Percentiles rank a stretch among this genome's conserved stretches.
phyloP scores from a whole-genome alignment of 64 coral and sea anemone species.

The Montipora efflorescens region DNA sequence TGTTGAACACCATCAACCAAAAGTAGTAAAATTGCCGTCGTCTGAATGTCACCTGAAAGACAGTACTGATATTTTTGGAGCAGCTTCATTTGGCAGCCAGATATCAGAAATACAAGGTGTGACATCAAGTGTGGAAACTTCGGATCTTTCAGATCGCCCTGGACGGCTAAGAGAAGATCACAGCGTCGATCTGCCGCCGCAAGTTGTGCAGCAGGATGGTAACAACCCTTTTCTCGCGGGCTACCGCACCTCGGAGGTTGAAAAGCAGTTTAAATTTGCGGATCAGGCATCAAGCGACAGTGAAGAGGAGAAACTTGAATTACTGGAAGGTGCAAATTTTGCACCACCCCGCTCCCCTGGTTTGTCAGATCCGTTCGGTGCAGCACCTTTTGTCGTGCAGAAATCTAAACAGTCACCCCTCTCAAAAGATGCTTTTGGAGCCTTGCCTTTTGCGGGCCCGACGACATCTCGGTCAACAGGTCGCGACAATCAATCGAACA shows the following conservation, averaged over 20 bases:
- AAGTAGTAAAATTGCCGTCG: neutral
- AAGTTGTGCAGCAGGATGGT: constrained; percentile 24
- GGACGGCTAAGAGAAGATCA: neutral
- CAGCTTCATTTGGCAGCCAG: constrained; percentile 27
- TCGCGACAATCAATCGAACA: neutral
- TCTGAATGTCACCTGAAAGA: constrained; percentile 1
- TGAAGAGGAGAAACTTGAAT: constrained; percentile 4
- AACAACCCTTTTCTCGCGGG: constrained; percentile 34
- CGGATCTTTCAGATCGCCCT: neutral
- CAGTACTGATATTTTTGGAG: constrained; percentile 28
- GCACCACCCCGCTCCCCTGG: constrained; percentile 54
- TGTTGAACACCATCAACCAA: neutral
- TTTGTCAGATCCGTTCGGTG: constrained; percentile 57
- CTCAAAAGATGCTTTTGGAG: constrained; percentile 49
- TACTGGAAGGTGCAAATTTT: neutral
- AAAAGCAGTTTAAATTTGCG: neutral
- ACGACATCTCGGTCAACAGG: neutral
- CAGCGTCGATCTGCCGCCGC: neutral
- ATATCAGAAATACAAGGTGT: neutral
- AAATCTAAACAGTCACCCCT: constrained; percentile 17
- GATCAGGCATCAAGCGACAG: constrained; percentile 36
- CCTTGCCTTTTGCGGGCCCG: constrained; percentile 31
- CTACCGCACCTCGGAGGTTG: constrained; percentile 11
- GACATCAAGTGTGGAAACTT: neutral
- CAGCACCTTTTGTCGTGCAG: constrained; percentile 52